Conservation (phyloP, 2,888 invertebrate genomes). For the Yponomeuta evonymella region DNA sequence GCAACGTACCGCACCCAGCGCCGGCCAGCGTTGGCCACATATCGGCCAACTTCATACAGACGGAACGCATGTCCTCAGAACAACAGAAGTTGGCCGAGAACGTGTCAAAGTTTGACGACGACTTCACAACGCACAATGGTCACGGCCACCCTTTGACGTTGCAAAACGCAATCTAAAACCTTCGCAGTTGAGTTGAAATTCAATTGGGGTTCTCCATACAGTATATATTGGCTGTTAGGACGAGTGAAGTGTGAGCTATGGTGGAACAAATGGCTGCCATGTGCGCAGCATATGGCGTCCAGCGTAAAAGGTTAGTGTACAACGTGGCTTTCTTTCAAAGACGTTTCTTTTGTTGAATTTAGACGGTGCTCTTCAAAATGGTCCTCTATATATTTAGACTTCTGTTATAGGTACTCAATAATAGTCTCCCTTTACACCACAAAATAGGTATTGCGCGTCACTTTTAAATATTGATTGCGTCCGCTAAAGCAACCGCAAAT, state of each 20-base stretch:
- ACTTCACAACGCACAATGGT: constrained; percentile 68
- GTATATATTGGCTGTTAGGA: constrained; percentile 52
- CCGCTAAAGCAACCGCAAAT: too few species aligned
- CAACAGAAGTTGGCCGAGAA: constrained; percentile 34
- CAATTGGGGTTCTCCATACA: constrained; percentile 37
- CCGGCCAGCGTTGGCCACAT: constrained; percentile 41
- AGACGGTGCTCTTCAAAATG: not conserved
- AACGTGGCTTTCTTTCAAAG: constrained; percentile 6
- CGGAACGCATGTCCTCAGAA: constrained; percentile 46
- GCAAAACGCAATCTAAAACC: constrained; percentile 59
- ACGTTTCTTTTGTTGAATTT: not conserved
- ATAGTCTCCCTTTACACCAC: too few species aligned
- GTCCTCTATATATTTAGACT: too few species aligned
- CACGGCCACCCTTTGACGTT: constrained; percentile 62
- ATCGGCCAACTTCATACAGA: constrained; percentile 59
- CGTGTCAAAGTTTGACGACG: constrained; percentile 42
- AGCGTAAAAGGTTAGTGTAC: constrained; percentile 8
- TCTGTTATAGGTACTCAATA: too few species aligned
- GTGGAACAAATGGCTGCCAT: not conserved
- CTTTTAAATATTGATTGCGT: too few species aligned
- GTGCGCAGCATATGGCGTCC: not conserved
- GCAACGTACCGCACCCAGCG: constrained; percentile 34
- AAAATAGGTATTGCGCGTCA: too few species aligned
- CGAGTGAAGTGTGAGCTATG: constrained; percentile 17
- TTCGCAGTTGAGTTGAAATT: constrained; percentile 29